Conservation (phyloP, 2,113 vertebrate genomes). For the Nycticebus coucang region DNA sequence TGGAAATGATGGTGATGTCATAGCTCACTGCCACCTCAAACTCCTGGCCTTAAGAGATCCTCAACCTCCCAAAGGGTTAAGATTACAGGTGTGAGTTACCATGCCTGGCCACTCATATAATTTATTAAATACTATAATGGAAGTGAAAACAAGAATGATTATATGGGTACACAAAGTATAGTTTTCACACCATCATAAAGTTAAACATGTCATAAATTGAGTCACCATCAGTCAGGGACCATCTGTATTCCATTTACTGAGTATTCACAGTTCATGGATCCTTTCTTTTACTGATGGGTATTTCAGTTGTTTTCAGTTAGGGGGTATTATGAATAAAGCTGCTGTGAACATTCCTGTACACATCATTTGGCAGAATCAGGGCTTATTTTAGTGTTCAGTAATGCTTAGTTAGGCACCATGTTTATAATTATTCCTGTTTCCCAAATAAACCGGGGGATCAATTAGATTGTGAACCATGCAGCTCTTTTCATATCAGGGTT, state of each 20-base stretch:
- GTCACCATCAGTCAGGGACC: background rate
- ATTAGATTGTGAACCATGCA: background rate
- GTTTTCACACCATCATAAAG: background rate
- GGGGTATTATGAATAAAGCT: background rate
- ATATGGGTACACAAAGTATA: background rate
- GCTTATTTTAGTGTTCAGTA: background rate
- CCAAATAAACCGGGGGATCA: background rate
- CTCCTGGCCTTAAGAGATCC: no score
- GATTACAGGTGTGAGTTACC: no score
- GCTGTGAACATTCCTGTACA: background rate
- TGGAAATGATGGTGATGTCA: no score
- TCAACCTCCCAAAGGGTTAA: no score
- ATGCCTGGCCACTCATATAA: no score
- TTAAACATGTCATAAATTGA: background rate
- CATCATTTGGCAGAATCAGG: background rate
- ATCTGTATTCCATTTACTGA: background rate
- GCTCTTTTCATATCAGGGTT: background rate
- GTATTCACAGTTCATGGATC: background rate
- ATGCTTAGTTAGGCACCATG: background rate
- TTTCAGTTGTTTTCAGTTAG: background rate
- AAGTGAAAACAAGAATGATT: background rate
- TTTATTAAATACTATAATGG: background rate
- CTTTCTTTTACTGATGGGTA: background rate
- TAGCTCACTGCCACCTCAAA: no score
- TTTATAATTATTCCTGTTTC: background rate